Percentiles rank a stretch among this genome's conserved stretches.
Evolutionary conservation across 2,797 vertebrate genomes (phyloP).

Genomic region (Crocidura indochinensis): DNA sequence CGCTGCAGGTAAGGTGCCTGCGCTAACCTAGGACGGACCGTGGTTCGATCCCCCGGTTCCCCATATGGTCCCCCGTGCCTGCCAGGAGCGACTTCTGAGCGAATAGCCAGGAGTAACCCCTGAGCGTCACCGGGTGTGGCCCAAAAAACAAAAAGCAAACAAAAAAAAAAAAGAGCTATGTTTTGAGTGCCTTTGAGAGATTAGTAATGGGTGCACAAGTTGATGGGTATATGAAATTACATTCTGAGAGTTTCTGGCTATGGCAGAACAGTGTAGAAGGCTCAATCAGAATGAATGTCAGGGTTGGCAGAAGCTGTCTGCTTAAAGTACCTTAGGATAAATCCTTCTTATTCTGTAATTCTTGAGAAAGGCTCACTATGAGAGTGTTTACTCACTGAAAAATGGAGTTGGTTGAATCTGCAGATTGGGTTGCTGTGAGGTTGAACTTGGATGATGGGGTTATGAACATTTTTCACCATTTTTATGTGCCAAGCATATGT

Average conservation of each 20-base stretch:
- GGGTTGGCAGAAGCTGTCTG: neutral
- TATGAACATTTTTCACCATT: neutral
- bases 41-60: too few species aligned
- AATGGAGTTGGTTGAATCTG: neutral
- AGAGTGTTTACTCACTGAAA: neutral
- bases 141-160: too few species aligned
- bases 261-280: neutral
- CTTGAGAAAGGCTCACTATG: neutral
- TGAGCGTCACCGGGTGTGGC: too few species aligned
- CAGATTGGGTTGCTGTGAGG: neutral
- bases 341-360: neutral
- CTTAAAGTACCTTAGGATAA: neutral
- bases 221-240: neutral
- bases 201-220: neutral
- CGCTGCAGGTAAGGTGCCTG: too few species aligned
- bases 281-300: fast-evolving
- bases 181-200: neutral
- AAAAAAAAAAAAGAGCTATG: neutral
- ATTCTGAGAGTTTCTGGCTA: neutral
- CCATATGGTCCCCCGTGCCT: too few species aligned
- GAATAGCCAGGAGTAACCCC: too few species aligned
- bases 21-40: too few species aligned
- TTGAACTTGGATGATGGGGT: neutral
- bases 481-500: neutral
- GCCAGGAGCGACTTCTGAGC: too few species aligned